phyloP scores from a whole-genome alignment of 1,140 invertebrate genomes.

The Cotesia typhae region DNA sequence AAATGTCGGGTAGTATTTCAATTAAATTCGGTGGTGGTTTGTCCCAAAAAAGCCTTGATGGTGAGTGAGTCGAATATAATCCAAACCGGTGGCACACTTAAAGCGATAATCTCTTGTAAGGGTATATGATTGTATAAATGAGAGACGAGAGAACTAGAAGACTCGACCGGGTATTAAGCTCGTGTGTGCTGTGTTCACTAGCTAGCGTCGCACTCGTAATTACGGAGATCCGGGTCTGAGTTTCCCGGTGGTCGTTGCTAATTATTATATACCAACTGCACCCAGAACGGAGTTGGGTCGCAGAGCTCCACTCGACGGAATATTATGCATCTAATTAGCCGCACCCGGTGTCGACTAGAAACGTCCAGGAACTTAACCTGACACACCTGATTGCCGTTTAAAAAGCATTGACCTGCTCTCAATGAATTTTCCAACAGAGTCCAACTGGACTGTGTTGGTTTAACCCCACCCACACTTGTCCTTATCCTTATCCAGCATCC shows the following conservation, averaged over 20 bases:
- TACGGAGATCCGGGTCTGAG: constrained; percentile 33
- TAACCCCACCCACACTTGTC: not conserved
- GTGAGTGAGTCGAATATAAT: constrained; percentile 38
- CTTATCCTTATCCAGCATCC: not conserved
- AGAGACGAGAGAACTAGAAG: constrained; percentile 14
- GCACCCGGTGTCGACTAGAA: constrained; percentile 30
- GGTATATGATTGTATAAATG: constrained; percentile 2
- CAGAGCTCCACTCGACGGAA: constrained; percentile 22
- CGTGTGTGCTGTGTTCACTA: constrained; percentile 23
- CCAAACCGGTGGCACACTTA: constrained; percentile 20
- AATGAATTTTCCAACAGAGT: constrained; percentile 6
- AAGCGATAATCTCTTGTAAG: constrained; percentile 25
- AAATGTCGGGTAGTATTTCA: constrained; percentile 7
- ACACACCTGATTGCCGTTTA: constrained; percentile 23
- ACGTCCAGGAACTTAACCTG: constrained; percentile 23
- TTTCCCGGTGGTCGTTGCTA: constrained; percentile 34
- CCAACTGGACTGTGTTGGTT: too few species aligned
- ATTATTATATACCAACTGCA: constrained; percentile 40
- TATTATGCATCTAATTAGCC: constrained; percentile 40
- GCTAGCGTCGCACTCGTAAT: constrained; percentile 35
- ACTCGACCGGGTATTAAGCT: constrained; percentile 31
- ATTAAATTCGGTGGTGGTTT: constrained; percentile 1
- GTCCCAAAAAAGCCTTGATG: constrained; percentile 12
- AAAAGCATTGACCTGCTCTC: not conserved
- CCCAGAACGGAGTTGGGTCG: constrained; percentile 28